phyloP scores from a whole-genome alignment of 2,888 invertebrate species.

The Heliconius hortense region DNA sequence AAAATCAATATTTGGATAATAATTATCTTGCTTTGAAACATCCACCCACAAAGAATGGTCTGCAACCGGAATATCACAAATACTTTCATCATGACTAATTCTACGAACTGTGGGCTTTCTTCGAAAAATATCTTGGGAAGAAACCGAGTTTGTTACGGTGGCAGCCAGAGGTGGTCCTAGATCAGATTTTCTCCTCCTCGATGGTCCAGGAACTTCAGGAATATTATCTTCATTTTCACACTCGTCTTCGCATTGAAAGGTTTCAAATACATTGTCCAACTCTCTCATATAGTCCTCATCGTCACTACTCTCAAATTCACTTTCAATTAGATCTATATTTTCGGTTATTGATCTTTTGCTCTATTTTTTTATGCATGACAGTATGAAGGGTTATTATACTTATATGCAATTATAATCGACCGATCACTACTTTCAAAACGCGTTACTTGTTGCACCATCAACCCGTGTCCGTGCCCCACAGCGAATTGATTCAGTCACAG shows the following conservation, averaged over 20 bases:
- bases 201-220: not conserved
- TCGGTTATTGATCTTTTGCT: not conserved
- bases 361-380: not conserved
- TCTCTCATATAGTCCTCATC: constrained; percentile 1
- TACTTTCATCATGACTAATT: not conserved
- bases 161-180: not conserved
- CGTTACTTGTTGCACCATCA: not conserved
- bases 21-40: no score
- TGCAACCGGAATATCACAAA: no score
- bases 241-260: constrained; percentile 3
- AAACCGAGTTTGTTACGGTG: not conserved
- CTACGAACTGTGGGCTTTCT: not conserved
- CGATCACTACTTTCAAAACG: not conserved
- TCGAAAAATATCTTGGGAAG: not conserved
- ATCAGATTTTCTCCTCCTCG: not conserved
- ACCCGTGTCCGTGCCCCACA: no score
- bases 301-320: not conserved
- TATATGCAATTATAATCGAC: constrained; percentile 3
- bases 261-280: not conserved
- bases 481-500: no score
- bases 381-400: not conserved
- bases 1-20: constrained; percentile 17
- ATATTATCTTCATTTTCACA: not conserved
- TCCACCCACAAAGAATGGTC: no score
- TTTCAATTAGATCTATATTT: not conserved